phyloP scores from a whole-genome alignment of 2,113 vertebrate genomes.

The Protomyctophum bolini region DNA sequence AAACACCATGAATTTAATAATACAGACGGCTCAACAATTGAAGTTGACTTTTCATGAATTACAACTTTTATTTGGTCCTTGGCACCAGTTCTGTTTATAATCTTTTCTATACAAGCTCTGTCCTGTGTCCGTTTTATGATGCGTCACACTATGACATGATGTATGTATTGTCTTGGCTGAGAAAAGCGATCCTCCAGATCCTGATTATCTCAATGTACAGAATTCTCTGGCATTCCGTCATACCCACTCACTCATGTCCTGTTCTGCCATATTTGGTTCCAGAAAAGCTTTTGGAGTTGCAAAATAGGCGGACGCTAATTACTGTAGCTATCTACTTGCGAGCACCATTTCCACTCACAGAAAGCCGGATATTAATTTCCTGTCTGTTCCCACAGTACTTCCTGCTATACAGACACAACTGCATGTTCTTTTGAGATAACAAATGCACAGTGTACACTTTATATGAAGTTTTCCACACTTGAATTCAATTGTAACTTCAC shows the following conservation, averaged over 20 bases:
- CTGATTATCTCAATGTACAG: neutral
- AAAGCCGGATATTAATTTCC: conserved; percentile 74
- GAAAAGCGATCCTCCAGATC: neutral
- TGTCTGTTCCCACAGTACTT: conserved; percentile 63
- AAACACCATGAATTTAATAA: no score
- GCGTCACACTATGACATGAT: conserved; percentile 4
- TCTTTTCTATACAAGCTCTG: no score
- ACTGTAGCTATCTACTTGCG: conserved; percentile 6
- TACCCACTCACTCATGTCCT: neutral
- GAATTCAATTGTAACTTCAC: no score
- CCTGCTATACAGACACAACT: conserved; percentile 47
- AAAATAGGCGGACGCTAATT: conserved; percentile 36
- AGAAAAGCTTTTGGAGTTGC: neutral
- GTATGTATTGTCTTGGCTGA: neutral
- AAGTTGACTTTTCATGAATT: no score
- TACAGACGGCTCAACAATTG: no score
- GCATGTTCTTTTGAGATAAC: conserved; percentile 42
- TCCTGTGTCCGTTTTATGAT: neutral
- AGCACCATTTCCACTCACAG: conserved; percentile 48
- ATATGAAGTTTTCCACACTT: neutral
- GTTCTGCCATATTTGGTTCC: conserved; percentile 5
- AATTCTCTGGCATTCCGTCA: neutral
- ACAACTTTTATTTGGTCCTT: no score
- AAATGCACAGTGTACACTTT: neutral
- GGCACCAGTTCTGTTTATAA: no score